Evolutionary conservation across 2,888 invertebrate species (phyloP), one percentile per base, ranked within the genome.

Genomic region (Catotricha subobsoleta): DNA sequence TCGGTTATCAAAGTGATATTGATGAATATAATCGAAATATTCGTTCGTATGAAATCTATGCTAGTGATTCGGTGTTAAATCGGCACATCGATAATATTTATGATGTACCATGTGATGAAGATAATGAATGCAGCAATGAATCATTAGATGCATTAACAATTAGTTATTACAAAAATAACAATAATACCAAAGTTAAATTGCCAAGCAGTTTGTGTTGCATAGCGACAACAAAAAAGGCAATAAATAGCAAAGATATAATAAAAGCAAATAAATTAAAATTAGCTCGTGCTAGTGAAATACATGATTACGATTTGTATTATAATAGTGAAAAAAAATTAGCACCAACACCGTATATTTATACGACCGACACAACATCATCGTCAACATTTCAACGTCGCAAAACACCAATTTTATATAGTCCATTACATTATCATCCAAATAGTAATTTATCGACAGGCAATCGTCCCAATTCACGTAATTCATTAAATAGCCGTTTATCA

Each of bases 401-500:
- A 27, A 60, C 59, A 47, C 42, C 45, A 21, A 45, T 58, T 43
- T 48, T 61, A 9, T 62, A 60, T 43, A 63, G 60, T 47, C 62
- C 61, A 10, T 46, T 60, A 47, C 49, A 49, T 47, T 57, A 59
- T 27, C 55, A 57, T 46, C 51, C 51, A 42, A 44, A 39, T 40
- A 45, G 46, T 42, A 48, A 46, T 46, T 25, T 69, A 70, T 52
- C 72, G 45, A 42, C 52, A 31, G 54, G 52, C 21, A 66, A 62
- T 48, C 66, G 82, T 47, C 80, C 82, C 10, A 78, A 79, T 48
- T 83, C 83, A 0, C 67, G 82, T 33, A 80, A 73, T 52, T 83
- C 83, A 3, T 62, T 83, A 8, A 75, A 80, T 7, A 82, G 82
- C 5, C 72, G 84, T 3, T 67, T 84, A 15, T 84, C 84, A 35